phyloP scores from a whole-genome alignment of 2,888 invertebrate species.

The Hydroisotoma schaefferi region DNA sequence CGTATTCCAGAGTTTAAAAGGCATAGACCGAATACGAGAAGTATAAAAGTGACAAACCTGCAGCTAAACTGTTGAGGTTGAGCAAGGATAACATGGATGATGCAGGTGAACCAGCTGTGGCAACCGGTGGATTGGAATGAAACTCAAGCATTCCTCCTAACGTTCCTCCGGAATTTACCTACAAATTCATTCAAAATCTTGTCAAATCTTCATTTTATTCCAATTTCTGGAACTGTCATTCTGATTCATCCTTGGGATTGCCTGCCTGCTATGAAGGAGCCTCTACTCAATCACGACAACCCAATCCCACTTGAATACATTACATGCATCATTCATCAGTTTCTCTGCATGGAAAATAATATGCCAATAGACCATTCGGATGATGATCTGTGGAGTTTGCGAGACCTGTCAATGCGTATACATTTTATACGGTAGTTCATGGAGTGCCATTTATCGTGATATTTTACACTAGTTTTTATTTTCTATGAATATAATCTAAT shows the following conservation, averaged over 20 bases:
- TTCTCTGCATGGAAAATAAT: slow-evolving; percentile 5
- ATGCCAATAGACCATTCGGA: slow-evolving; percentile 7
- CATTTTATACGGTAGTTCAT: too few relatives aligned
- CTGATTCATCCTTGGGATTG: background rate
- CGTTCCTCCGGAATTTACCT: slow-evolving; percentile 49
- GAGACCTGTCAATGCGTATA: too few relatives aligned
- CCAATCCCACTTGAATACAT: background rate
- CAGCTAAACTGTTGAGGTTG: slow-evolving; percentile 59
- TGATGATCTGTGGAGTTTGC: too few relatives aligned
- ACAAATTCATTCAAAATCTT: slow-evolving; percentile 30
- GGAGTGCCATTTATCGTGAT: too few relatives aligned
- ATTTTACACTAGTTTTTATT: too few relatives aligned
- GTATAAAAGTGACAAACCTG: slow-evolving; percentile 47
- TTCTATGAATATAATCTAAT: too few relatives aligned
- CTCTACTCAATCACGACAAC: too few relatives aligned
- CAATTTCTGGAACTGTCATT: background rate
- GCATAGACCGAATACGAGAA: slow-evolving; percentile 3
- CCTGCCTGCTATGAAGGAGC: background rate
- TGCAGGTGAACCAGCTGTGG: slow-evolving; percentile 49
- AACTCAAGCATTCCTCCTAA: slow-evolving; percentile 49
- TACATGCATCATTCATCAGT: slow-evolving; percentile 17
- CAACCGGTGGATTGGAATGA: slow-evolving; percentile 49
- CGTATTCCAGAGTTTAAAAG: background rate
- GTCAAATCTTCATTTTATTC: slow-evolving; percentile 32
- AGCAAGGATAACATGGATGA: slow-evolving; percentile 60